Base-by-base conservation (phyloP, 2,888 invertebrate genomes). In the Diarsia dahlii region DNA sequence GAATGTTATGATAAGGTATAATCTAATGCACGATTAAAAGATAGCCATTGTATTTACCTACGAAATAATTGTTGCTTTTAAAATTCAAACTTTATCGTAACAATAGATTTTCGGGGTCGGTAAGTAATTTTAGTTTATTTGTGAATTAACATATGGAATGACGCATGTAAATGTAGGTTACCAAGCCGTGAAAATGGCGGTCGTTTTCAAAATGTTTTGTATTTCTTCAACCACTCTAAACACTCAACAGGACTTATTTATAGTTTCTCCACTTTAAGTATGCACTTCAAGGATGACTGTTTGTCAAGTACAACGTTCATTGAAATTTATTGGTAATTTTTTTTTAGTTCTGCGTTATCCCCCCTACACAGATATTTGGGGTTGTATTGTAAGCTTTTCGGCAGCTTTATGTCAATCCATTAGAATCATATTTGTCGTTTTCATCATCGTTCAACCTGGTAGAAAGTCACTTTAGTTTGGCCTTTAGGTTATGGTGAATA, bases 1-100 rank as follows among this genome's bases (percentile, higher is more conserved):
- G 34, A 60, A 82, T 62, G 28, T 8, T 23, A 62, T 76, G 79
- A 81, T 80, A 76, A 60, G 20, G 6, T 3, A 1, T 66, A 56
- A 66, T 76, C 54, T n/a, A n/a, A 54, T 23, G 15, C 20, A 48
- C 13, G 54, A 76, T 60, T 54, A 60, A 50, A 75, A 65, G 64
- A 65, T 75, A 74, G 5, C 56, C 2, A 39, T 13, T 54, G 28
- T 50, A 77, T 77, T 63, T 63, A 54, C 10, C 3, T 13, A 78
- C 23, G 13, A 48, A 54, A 76, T 50, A 54, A 76, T 50, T n/a
- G 18, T 56, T 75, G n/a, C 12, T 54, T 45, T 13, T 13, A 10
- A 39, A 20, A 39, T 48, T n/a, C 3, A 23, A 28, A 56, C 13
- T 69, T 20, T 12, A 60, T 54, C 3, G n/a, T 72, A 23, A 71